These are phyloP conservation scores for Drosophila leontia DNA, from an alignment of 1,140 invertebrate genomes.

Conservation along the genomic window DNA sequence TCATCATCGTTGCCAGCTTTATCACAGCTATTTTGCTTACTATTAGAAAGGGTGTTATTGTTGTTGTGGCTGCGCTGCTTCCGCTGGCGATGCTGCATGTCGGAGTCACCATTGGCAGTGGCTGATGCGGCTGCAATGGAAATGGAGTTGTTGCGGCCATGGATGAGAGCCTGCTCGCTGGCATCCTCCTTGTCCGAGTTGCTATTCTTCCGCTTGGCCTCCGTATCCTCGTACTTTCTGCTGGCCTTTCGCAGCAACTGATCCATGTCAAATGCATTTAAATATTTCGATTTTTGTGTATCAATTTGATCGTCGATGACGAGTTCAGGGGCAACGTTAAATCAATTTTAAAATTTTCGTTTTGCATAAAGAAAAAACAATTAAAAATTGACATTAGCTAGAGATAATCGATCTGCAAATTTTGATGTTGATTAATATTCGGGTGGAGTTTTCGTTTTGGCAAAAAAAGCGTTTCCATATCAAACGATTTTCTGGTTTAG, in stretches of 20 bases:
- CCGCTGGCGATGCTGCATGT: slow-evolving; percentile 82
- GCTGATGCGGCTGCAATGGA: slow-evolving; percentile 6
- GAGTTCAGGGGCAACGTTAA: slow-evolving; percentile 38
- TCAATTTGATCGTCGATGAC: slow-evolving; percentile 16
- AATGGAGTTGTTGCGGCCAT: slow-evolving; percentile 43
- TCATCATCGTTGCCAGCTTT: slow-evolving; percentile 69
- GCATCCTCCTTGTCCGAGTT: slow-evolving; percentile 82
- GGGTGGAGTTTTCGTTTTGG: slow-evolving; percentile 36
- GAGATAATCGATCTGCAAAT: slow-evolving; percentile 37
- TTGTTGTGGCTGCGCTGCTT: slow-evolving; percentile 67
- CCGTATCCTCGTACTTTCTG: slow-evolving; percentile 70
- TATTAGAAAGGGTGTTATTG: slow-evolving; percentile 65
- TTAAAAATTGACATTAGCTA: slow-evolving; percentile 73
- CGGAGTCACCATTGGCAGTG: slow-evolving; percentile 47
- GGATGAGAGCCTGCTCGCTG: slow-evolving; percentile 64
- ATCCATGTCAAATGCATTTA: neutral
- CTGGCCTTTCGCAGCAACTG: slow-evolving; percentile 71
- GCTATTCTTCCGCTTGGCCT: slow-evolving; percentile 80
- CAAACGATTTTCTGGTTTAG: slow-evolving; percentile 40
- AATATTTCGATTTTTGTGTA: neutral
- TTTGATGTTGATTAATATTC: slow-evolving; percentile 50
- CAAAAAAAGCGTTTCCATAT: slow-evolving; percentile 43
- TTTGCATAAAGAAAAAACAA: slow-evolving; percentile 75
- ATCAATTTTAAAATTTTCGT: slow-evolving; percentile 40
- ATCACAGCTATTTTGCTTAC: slow-evolving; percentile 77